These are phyloP conservation scores for Blera fallax DNA, from an alignment of 2,888 invertebrate species.

Conservation along the genomic window DNA sequence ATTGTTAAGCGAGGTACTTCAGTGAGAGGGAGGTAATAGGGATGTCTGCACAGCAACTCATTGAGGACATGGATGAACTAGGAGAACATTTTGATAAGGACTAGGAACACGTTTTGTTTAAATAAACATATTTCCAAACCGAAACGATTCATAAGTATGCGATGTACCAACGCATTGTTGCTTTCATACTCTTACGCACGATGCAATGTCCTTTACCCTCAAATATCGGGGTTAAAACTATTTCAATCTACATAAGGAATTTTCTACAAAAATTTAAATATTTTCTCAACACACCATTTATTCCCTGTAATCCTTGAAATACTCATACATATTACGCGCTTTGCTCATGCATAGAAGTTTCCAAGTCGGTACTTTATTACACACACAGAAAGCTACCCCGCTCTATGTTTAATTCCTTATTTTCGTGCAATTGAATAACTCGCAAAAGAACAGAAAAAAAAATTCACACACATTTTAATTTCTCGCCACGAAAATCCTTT, in stretches of 20 bases:
- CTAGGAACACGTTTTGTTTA: too few species aligned
- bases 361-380: slow-evolving; percentile 27
- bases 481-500: slow-evolving; percentile 48
- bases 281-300: slow-evolving; percentile 53
- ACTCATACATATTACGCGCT: slow-evolving; percentile 7
- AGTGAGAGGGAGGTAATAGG: too few species aligned
- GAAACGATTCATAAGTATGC: too few species aligned
- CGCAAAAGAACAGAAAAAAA: background rate
- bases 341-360: slow-evolving; percentile 19
- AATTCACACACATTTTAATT: slow-evolving; percentile 54
- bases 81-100: too few species aligned
- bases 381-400: background rate
- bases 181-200: too few species aligned
- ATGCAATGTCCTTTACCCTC: too few species aligned
- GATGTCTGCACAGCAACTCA: too few species aligned
- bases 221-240: background rate
- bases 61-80: too few species aligned
- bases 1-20: too few species aligned
- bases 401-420: slow-evolving; percentile 2
- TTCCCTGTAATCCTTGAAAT: slow-evolving; percentile 50
- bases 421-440: slow-evolving; percentile 42
- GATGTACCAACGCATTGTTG: too few species aligned
- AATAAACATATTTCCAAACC: too few species aligned
- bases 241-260: slow-evolving; percentile 43
- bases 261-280: slow-evolving; percentile 46